Percentiles rank a stretch among this genome's conserved stretches.
These are phyloP conservation scores for Ceratina japonica DNA, from an alignment of 1,140 invertebrate genomes.

Conservation along the genomic window DNA sequence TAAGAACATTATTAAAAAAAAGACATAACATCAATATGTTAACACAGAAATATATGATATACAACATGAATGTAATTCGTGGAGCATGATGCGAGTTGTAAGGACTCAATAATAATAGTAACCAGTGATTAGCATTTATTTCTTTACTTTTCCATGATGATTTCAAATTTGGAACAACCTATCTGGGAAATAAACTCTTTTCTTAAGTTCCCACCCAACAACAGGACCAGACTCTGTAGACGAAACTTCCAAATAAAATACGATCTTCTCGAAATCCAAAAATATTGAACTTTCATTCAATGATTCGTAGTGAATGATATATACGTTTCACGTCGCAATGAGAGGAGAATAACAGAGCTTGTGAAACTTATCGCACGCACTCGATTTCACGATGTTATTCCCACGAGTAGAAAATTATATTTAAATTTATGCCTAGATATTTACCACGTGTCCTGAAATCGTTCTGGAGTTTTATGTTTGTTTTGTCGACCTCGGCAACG, in stretches of 20 bases:
- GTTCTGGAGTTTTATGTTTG: slow-evolving; percentile 4
- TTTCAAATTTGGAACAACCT: not conserved
- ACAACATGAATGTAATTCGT: slow-evolving; percentile 2
- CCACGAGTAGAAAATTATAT: not conserved
- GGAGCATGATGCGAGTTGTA: not conserved
- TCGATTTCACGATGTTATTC: not conserved
- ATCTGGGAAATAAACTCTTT: not conserved
- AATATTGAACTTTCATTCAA: not conserved
- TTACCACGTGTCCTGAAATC: not conserved
- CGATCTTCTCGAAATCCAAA: too few relatives aligned
- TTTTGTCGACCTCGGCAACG: not conserved
- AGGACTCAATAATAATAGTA: not conserved
- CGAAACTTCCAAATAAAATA: too few relatives aligned
- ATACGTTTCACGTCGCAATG: not conserved
- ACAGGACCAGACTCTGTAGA: too few relatives aligned
- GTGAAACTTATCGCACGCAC: not conserved
- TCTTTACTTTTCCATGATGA: not conserved
- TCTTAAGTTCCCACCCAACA: not conserved
- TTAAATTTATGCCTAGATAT: not conserved
- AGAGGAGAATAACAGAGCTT: not conserved
- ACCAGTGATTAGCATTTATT: not conserved
- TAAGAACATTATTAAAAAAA: slow-evolving; percentile 11
- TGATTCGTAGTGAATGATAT: too few relatives aligned
- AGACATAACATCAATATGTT: slow-evolving; percentile 9
- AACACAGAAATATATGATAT: slow-evolving; percentile 3